phyloP scores from a whole-genome alignment of 2,888 invertebrate species.

The Bombyx huttoni region DNA sequence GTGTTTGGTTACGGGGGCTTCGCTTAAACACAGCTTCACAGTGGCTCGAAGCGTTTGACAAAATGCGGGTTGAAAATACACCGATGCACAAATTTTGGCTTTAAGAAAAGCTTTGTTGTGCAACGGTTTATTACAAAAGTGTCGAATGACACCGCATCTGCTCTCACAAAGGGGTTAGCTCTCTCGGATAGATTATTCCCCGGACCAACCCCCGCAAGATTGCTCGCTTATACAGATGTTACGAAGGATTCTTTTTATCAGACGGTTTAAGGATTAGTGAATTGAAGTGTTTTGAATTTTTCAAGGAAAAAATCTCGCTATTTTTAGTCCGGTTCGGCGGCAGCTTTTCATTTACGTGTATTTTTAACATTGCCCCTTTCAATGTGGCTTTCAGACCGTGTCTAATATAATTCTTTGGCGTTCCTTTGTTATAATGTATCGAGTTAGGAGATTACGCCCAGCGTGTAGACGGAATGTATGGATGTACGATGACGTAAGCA shows the following conservation, averaged over 20 bases:
- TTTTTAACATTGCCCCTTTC: not conserved
- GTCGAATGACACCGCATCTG: constrained; percentile 73
- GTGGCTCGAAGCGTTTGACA: constrained; percentile 44
- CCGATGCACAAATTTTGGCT: constrained; percentile 66
- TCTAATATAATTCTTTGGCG: not conserved
- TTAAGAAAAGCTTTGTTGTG: constrained; percentile 70
- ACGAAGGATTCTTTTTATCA: constrained; percentile 24
- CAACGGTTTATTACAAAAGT: constrained; percentile 72
- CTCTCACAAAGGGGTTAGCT: constrained; percentile 66
- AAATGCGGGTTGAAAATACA: constrained; percentile 65
- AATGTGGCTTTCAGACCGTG: not conserved
- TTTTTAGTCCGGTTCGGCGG: not conserved
- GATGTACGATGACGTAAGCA: constrained; percentile 51
- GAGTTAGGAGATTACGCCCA: constrained; percentile 33
- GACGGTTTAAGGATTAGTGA: constrained; percentile 26
- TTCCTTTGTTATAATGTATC: not conserved
- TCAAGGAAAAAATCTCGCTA: constrained; percentile 5
- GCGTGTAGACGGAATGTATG: constrained; percentile 49
- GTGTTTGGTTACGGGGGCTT: not conserved
- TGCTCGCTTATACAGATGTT: constrained; percentile 68
- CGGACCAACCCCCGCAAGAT: constrained; percentile 68
- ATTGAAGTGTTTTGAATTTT: constrained; percentile 11
- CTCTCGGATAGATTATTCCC: constrained; percentile 67
- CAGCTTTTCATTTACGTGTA: not conserved
- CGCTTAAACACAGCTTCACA: constrained; percentile 6